These are phyloP conservation scores for Cheilosia soror DNA, from an alignment of 2,888 invertebrate genomes.

Conservation along the genomic window DNA sequence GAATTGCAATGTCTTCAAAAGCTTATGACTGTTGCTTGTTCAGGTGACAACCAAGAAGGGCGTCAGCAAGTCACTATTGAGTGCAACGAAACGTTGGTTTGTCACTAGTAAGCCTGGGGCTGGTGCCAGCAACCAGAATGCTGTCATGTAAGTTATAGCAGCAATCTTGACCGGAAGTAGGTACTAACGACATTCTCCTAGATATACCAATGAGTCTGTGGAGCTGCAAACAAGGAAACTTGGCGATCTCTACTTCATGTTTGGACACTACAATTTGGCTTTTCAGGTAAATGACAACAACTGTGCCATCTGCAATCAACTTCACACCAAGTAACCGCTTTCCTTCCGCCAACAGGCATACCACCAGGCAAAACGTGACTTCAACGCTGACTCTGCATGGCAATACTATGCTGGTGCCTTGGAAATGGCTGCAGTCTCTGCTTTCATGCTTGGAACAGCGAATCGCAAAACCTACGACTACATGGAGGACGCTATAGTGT, in stretches of 20 bases:
- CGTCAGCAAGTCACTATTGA: slow-evolving; percentile 95
- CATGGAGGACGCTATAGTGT: slow-evolving; percentile 97
- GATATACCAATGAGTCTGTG: slow-evolving; percentile 92
- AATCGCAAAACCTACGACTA: slow-evolving; percentile 93
- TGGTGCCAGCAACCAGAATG: slow-evolving; percentile 88
- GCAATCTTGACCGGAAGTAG: not conserved
- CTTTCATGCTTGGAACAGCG: slow-evolving; percentile 93
- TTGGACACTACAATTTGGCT: slow-evolving; percentile 95
- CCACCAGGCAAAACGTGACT: slow-evolving; percentile 98
- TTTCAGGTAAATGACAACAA: slow-evolving; percentile 86
- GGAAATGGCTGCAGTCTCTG: slow-evolving; percentile 97
- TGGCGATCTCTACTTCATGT: slow-evolving; percentile 98
- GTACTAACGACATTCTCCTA: slow-evolving; percentile 79
- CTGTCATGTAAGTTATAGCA: slow-evolving; percentile 89
- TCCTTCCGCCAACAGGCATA: slow-evolving; percentile 86
- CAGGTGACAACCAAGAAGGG: slow-evolving; percentile 94
- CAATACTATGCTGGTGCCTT: slow-evolving; percentile 97
- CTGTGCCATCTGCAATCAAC: not conserved
- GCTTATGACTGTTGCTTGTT: slow-evolving; percentile 66
- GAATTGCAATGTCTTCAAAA: not conserved
- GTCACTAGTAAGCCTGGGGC: slow-evolving; percentile 94
- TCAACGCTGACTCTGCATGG: slow-evolving; percentile 98
- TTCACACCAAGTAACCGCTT: not conserved
- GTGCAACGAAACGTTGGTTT: slow-evolving; percentile 98
- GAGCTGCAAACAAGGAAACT: slow-evolving; percentile 96